Base-by-base conservation (phyloP, 2,888 invertebrate species). In the Perithous albicinctus region DNA sequence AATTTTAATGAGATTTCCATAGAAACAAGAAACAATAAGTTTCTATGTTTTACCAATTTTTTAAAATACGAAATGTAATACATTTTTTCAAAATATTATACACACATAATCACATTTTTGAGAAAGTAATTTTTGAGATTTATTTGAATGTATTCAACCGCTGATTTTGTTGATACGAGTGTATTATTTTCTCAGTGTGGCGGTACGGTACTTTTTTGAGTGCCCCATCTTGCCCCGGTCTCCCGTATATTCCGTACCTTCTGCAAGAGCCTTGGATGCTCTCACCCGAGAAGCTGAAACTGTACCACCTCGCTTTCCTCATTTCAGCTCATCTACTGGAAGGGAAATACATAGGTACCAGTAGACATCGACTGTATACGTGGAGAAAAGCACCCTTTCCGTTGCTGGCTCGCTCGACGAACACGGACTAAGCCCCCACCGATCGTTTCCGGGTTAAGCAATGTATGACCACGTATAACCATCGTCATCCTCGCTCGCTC, bases 401-500 rank as follows among this genome's bases (percentile, higher is more conserved):
- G 35, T 38, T 32, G 35, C 43, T 18, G 38, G 54, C 74, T 54
- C 38, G 41, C 29, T 29, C 54, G 12, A 56, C 12, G 26, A 10
- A 7, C 48, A 43, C 38, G n/a, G 54, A 61, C 61, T 69, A 63
- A 76, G 76, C 67, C 23, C n/a, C 8, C 67, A 26, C 20, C 69
- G 35, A 75, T 80, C 69, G 70, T 70, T 80, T 80, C 64, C 80
- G 75, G 75, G 70, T 80, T 64, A 70, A 80, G 64, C 54, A 43
- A 78, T 72, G 29, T 56, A 64, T 51, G 61, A 78, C 63, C 70
- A 54, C 26, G 23, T 43, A 18, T 29, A 56, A 70, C 69, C 38
- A 54, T 10, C 15, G 35, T 32, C 41, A 3, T n/a, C 1, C 8
- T 26, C 3, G 23, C 10, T 23, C 12, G 10, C 26, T 20, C 41